These are phyloP conservation scores for Megatriorchis doriae DNA, from an alignment of 2,113 vertebrate genomes.

Conservation along the genomic window DNA sequence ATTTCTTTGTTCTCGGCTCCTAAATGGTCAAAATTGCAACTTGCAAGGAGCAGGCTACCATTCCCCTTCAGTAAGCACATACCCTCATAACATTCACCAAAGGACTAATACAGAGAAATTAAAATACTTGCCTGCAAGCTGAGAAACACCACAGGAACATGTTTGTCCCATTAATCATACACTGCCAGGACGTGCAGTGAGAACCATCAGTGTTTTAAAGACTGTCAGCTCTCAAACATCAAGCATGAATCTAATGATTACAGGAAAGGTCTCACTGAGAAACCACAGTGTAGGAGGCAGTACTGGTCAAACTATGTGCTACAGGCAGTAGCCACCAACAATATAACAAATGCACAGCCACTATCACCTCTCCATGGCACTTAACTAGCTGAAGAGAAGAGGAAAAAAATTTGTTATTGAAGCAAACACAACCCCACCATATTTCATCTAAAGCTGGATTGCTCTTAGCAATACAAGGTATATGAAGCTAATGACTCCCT, in stretches of 20 bases:
- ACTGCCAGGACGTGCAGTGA: not conserved
- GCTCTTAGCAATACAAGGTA: not conserved
- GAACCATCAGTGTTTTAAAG: not conserved
- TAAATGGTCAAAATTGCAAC: not conserved
- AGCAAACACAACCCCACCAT: not conserved
- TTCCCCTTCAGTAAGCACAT: not conserved
- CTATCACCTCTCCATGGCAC: not conserved
- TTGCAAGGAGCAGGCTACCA: not conserved
- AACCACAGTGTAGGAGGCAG: not conserved
- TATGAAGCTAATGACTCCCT: not conserved
- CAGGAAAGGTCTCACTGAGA: not conserved
- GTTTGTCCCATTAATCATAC: constrained; percentile 11
- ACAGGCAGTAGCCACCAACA: not conserved
- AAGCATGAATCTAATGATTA: not conserved
- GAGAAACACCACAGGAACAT: constrained; percentile 32
- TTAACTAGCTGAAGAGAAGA: not conserved
- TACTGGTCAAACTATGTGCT: not conserved
- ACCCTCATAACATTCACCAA: not conserved
- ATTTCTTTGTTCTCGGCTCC: not conserved
- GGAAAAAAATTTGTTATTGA: not conserved
- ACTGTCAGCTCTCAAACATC: not conserved
- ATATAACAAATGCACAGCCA: not conserved
- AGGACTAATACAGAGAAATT: constrained; percentile 29
- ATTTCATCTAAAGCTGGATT: not conserved
- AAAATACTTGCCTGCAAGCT: constrained; percentile 42